Evolutionary conservation across 2,113 vertebrate genomes (phyloP).

Genomic region (Cacatua alba): DNA sequence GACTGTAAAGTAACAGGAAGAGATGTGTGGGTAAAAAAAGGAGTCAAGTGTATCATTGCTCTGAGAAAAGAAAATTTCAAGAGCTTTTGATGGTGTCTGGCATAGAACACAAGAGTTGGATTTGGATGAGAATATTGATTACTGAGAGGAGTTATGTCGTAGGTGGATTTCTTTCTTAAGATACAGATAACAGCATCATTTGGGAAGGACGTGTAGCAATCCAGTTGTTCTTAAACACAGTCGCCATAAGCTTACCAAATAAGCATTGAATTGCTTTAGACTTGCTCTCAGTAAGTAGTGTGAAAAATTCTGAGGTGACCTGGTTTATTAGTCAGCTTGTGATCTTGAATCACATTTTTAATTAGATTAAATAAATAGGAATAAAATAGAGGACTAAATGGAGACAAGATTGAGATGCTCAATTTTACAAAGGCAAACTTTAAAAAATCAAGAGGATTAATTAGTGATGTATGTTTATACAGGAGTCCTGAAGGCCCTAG

Average conservation of each 20-base stretch:
- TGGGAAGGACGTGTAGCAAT: background rate
- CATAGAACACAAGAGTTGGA: background rate
- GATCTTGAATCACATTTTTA: background rate
- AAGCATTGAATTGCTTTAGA: background rate
- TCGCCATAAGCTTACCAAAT: background rate
- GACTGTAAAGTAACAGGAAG: background rate
- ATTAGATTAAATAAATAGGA: background rate
- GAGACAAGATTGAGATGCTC: background rate
- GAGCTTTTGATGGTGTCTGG: background rate
- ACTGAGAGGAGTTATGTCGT: background rate
- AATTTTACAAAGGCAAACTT: background rate
- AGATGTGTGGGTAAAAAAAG: background rate
- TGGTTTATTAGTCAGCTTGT: background rate
- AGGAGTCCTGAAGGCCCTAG: background rate
- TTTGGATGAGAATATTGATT: background rate
- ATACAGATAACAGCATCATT: background rate
- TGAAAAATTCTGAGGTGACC: background rate
- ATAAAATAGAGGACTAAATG: background rate
- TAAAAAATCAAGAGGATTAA: background rate
- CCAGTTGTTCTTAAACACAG: background rate
- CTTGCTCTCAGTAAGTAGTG: background rate
- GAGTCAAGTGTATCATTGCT: fast-evolving
- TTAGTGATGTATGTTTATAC: background rate
- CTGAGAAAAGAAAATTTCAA: background rate
- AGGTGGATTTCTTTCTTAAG: background rate